Percentiles rank a stretch among this genome's conserved stretches.
phyloP scores from a whole-genome alignment of 2,888 invertebrate genomes.

The Antheraea assamensis region DNA sequence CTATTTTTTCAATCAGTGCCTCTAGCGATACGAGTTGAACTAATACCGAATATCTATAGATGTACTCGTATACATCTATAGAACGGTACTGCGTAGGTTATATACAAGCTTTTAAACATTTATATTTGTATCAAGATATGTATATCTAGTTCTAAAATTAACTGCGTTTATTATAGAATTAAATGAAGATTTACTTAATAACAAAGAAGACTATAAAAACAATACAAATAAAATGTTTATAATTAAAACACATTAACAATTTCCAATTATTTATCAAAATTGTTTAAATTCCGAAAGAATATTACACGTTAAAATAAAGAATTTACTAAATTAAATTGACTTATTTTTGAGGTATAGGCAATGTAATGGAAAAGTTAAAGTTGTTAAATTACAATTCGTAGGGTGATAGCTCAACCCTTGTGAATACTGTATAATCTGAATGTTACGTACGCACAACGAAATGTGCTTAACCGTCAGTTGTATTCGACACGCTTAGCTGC shows the following conservation, averaged over 20 bases:
- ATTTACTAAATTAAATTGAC: background rate
- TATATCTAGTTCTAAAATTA: no score
- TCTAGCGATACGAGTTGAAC: no score
- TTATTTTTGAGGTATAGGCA: background rate
- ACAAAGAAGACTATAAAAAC: no score
- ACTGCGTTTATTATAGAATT: no score
- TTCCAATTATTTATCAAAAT: background rate
- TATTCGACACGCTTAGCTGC: slow-evolving; percentile 71
- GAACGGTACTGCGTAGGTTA: no score
- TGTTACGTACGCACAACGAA: slow-evolving; percentile 63
- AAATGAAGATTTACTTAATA: no score
- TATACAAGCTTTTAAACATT: no score
- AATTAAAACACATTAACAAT: background rate
- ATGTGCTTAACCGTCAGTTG: slow-evolving; percentile 69
- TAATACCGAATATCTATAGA: no score
- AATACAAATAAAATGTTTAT: no score
- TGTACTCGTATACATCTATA: no score
- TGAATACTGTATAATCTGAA: background rate
- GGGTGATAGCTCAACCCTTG: background rate
- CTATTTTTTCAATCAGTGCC: no score
- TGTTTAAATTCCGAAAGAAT: background rate
- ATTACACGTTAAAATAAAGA: background rate
- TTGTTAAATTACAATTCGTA: slow-evolving; percentile 1
- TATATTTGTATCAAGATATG: no score
- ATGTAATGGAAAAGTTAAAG: background rate